Conservation (phyloP, 53 echinoderm and acorn worm species). For the Temnopleurus reevesii region DNA sequence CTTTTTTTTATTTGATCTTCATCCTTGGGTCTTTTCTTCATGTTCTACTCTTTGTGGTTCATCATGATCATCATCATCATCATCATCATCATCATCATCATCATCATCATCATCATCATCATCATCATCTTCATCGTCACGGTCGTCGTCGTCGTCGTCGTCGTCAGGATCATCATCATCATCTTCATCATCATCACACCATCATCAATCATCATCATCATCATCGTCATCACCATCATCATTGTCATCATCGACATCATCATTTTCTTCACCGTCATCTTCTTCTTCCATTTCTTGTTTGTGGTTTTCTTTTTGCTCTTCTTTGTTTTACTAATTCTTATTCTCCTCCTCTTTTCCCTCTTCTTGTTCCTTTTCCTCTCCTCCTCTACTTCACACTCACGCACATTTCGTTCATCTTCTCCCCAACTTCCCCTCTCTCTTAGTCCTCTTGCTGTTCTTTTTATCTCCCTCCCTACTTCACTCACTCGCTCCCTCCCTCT, state of each 20-base stretch:
- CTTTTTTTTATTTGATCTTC: too few species aligned
- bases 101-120: background rate
- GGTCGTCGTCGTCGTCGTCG: background rate
- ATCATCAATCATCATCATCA: background rate
- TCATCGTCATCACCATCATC: background rate
- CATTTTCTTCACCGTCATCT: background rate
- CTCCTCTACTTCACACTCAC: background rate
- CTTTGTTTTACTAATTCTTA: background rate
- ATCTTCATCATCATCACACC: too few species aligned
- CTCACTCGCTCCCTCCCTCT: background rate
- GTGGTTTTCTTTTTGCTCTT: too few species aligned
- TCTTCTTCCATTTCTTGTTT: background rate
- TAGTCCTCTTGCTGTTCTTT: background rate
- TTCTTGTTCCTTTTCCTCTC: too few species aligned
- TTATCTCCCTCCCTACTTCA: background rate
- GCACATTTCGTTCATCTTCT: background rate
- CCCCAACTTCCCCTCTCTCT: background rate
- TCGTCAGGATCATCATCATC: background rate
- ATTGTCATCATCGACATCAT: background rate
- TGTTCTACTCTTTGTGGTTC: background rate
- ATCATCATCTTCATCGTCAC: background rate
- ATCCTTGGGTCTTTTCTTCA: too few species aligned
- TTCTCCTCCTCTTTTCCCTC: background rate
- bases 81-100: background rate
- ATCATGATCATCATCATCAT: background rate